Conservation (phyloP, 2,113 vertebrate species). For the Urocolius indicus region DNA sequence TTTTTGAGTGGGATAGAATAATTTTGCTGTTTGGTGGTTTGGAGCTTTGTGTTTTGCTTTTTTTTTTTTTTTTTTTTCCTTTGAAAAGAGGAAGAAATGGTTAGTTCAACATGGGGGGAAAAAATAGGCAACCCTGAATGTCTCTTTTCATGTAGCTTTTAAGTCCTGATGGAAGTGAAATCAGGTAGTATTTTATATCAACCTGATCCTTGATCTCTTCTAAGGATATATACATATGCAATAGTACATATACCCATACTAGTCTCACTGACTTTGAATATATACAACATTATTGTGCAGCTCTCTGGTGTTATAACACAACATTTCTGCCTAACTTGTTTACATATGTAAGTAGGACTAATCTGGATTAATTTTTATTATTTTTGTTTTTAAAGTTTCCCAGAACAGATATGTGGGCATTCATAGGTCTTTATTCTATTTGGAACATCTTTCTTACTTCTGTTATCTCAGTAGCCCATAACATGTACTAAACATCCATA, state of each 20-base stretch:
- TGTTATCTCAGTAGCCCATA: background rate
- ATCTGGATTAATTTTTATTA: background rate
- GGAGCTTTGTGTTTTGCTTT: background rate
- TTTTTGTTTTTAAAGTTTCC: background rate
- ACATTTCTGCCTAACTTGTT: background rate
- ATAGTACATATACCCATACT: background rate
- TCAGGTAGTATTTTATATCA: background rate
- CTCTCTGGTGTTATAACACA: background rate
- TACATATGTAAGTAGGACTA: background rate
- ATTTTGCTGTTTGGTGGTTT: background rate
- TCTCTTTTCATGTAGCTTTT: background rate
- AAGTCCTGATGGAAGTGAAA: background rate
- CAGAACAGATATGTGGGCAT: background rate
- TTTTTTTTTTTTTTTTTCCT: background rate
- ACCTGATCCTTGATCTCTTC: too few species aligned
- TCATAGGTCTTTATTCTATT: background rate
- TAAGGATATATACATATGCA: background rate
- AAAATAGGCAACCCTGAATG: background rate
- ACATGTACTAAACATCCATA: background rate
- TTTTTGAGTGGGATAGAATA: background rate
- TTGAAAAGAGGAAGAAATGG: background rate
- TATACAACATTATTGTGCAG: background rate
- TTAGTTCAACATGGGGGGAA: background rate
- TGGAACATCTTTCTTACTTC: background rate
- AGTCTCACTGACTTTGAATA: background rate